Evolutionary conservation across 1,140 invertebrate species (phyloP).

Genomic region (Atopsyche davidsoni): DNA sequence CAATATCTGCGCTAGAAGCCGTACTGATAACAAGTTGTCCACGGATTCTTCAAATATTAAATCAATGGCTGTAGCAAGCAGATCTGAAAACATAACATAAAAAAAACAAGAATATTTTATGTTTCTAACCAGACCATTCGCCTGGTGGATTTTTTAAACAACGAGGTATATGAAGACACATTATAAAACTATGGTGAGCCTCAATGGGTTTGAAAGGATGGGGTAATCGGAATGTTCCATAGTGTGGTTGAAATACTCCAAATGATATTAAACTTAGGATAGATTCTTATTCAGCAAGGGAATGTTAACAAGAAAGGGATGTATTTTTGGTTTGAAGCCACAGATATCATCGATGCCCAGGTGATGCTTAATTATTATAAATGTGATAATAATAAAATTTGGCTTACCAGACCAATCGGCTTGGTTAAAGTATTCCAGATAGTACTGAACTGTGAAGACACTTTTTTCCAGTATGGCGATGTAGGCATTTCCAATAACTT

Average conservation of each 20-base stretch:
- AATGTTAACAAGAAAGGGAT: background rate
- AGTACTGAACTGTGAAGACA: constrained; percentile 9
- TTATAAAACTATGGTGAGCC: background rate
- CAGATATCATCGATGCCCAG: background rate
- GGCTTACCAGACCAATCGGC: constrained; percentile 23
- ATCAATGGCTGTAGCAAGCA: constrained; percentile 10
- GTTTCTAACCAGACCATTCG: background rate
- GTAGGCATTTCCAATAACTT: constrained; percentile 17
- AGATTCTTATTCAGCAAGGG: background rate
- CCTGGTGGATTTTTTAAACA: background rate
- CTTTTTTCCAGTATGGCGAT: constrained; percentile 18
- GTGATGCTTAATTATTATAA: background rate
- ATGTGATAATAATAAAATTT: constrained; percentile 1
- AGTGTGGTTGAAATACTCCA: background rate
- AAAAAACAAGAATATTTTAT: background rate
- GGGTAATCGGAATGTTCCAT: background rate
- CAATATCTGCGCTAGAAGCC: constrained; percentile 11
- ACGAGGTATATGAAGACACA: background rate
- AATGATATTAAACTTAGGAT: background rate
- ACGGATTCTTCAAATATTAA: background rate
- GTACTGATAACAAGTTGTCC: constrained; percentile 7
- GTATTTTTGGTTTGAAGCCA: background rate
- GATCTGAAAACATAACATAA: constrained; percentile 16
- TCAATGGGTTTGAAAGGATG: too few species aligned
- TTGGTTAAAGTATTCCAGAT: constrained; percentile 18